Evolutionary conservation across 2,113 vertebrate genomes (phyloP).

Genomic region (Limnothrissa miodon): DNA sequence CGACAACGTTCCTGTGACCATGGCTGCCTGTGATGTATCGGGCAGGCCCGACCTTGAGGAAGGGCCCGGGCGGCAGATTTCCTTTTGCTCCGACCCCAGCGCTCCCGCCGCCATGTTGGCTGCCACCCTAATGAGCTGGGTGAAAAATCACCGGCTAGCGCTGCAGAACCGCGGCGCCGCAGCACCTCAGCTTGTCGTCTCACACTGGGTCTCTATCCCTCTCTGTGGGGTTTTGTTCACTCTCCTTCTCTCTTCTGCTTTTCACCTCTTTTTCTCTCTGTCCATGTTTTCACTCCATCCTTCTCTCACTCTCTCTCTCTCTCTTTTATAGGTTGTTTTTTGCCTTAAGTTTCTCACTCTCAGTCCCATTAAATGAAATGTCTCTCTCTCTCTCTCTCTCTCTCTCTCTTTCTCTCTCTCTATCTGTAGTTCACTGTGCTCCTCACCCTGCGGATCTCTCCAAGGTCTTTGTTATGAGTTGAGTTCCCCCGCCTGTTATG

Average conservation of each 20-base stretch:
- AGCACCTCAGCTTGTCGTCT: not conserved
- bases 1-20: slow-evolving; percentile 32
- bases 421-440: not conserved
- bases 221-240: not conserved
- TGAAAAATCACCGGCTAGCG: slow-evolving; percentile 36
- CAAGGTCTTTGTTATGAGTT: not conserved
- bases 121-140: slow-evolving; percentile 40
- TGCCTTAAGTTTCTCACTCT: not conserved
- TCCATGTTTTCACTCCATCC: not conserved
- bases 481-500: not conserved
- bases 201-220: not conserved
- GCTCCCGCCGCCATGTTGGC: slow-evolving; percentile 17
- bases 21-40: slow-evolving; percentile 40
- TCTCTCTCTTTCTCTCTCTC: not conserved
- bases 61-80: slow-evolving; percentile 20
- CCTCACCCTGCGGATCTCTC: not conserved
- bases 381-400: not conserved
- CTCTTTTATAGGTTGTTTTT: not conserved
- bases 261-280: slow-evolving; percentile 6
- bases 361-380: not conserved
- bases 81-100: slow-evolving; percentile 17
- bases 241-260: slow-evolving; percentile 11
- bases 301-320: not conserved
- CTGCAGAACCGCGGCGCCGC: slow-evolving; percentile 5
- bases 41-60: slow-evolving; percentile 39